phyloP scores from a whole-genome alignment of 2,888 invertebrate genomes.

The Drymonia ruficornis region DNA sequence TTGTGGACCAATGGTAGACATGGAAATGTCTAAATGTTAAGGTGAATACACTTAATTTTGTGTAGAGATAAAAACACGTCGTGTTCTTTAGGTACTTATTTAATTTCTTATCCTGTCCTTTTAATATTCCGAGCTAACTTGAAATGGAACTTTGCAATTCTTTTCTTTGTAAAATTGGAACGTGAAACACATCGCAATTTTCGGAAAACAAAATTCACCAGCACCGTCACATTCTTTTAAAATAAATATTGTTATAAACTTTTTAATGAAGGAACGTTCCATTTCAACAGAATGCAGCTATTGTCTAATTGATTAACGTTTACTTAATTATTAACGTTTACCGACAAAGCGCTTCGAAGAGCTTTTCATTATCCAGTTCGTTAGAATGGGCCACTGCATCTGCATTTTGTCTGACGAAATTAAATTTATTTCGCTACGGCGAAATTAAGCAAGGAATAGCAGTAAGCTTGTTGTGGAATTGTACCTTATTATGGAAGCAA shows the following conservation, averaged over 20 bases:
- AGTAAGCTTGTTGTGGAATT: neutral
- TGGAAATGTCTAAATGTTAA: slow-evolving; percentile 23
- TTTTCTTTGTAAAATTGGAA: slow-evolving; percentile 1
- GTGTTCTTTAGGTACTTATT: neutral
- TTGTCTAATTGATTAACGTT: slow-evolving; percentile 10
- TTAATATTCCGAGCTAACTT: neutral
- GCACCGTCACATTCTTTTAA: neutral
- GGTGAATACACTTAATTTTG: slow-evolving; percentile 37
- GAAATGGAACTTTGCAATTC: too few species aligned
- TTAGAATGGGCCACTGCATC: slow-evolving; percentile 26
- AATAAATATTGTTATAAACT: neutral
- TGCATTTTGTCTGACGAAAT: slow-evolving; percentile 22
- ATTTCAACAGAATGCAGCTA: too few species aligned
- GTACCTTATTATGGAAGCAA: neutral
- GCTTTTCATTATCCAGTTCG: slow-evolving; percentile 27
- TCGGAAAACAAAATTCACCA: neutral
- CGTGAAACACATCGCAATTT: neutral
- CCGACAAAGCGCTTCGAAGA: slow-evolving; percentile 10
- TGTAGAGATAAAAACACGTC: slow-evolving; percentile 33
- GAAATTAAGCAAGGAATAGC: neutral
- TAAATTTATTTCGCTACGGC: slow-evolving; percentile 23
- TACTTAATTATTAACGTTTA: slow-evolving; percentile 21
- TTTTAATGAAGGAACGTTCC: neutral
- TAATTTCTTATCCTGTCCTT: too few species aligned
- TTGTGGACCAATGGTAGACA: slow-evolving; percentile 50